Percentiles rank a stretch among this genome's conserved stretches.
Evolutionary conservation across 2,113 vertebrate genomes (phyloP).

Genomic region (Albula goreensis): DNA sequence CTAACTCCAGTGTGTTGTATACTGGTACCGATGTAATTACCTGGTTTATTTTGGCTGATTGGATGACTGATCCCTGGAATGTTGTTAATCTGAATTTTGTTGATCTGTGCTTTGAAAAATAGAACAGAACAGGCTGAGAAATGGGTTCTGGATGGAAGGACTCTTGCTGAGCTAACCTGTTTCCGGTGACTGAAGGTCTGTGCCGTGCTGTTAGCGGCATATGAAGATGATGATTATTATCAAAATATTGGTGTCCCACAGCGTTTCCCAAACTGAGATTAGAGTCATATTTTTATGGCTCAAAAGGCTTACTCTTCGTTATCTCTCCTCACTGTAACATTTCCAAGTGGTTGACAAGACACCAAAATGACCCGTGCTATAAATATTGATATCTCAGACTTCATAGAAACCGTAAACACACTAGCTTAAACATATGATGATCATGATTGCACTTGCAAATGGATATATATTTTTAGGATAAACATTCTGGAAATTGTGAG

Average conservation of each 20-base stretch:
- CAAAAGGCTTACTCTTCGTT: not conserved
- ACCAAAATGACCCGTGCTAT: not conserved
- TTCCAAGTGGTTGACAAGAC: not conserved
- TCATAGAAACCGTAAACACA: not conserved
- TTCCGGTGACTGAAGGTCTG: not conserved
- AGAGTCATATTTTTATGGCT: not conserved
- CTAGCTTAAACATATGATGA: not conserved
- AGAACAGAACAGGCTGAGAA: too few species aligned
- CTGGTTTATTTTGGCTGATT: not conserved
- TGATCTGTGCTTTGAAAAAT: not conserved
- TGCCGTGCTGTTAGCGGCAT: not conserved
- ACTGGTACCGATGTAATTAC: not conserved
- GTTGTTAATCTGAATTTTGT: not conserved
- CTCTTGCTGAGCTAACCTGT: not conserved
- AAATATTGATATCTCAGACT: not conserved
- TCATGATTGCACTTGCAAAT: too few species aligned
- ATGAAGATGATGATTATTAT: not conserved
- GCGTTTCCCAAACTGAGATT: not conserved
- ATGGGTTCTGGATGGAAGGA: not conserved
- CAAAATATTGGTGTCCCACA: not conserved
- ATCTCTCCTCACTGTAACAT: too few species aligned
- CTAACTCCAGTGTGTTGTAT: too few species aligned
- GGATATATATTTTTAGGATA: too few species aligned
- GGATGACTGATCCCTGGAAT: not conserved
- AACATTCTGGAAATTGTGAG: not conserved